Evolutionary conservation across 2,888 invertebrate species (phyloP), one percentile per base, ranked within the genome.

Genomic region (Mesochorus sp.): DNA sequence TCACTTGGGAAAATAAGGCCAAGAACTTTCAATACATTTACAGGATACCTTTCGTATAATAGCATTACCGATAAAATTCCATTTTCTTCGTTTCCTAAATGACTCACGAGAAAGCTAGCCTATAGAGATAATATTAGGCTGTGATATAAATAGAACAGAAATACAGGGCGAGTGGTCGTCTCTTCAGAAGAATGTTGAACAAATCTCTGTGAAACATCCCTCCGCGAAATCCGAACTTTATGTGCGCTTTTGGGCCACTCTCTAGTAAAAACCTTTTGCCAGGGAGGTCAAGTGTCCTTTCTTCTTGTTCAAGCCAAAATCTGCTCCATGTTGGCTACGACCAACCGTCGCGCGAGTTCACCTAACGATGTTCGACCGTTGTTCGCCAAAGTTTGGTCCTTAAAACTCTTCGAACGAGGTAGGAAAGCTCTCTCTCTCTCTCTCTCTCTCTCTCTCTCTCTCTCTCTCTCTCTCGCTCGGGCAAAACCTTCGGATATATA

Each of bases 341-440:
- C 37, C 44, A 39, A 49, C 14, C 31, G 8, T 6, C 19, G 19
- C 17, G 39, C 24, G 72, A 79, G 76, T 67, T 80, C 64, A 55
- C 62, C 67, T 75, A 81, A 81, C 80, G 79, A 80, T 68, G 75
- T 79, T 81, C 74, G 53, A 76, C 79, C 74, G 31, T 42, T 49
- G 24, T 21, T 28, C 62, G 42, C 62, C 51, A 67, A 81, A 79
- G 76, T 81, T 81, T 80, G 76, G 57, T 79, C 78, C 80, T 80
- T 81, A 81, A 80, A 80, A 79, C 80, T 79, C 70, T 55, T 34
- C 44, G 76, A 53, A 37, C 47, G 59, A 49, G 37, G 21, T 21
- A 59, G 39, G 24, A 67, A 77, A 67, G 61, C 67, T 53, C 49
- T 34, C 37, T 37, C n/a, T n/a, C n/a, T n/a, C n/a, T n/a, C n/a